Evolutionary conservation across 2,888 invertebrate species (phyloP), one percentile per base, ranked within the genome.

Genomic region (Apomyelois bistriatella): DNA sequence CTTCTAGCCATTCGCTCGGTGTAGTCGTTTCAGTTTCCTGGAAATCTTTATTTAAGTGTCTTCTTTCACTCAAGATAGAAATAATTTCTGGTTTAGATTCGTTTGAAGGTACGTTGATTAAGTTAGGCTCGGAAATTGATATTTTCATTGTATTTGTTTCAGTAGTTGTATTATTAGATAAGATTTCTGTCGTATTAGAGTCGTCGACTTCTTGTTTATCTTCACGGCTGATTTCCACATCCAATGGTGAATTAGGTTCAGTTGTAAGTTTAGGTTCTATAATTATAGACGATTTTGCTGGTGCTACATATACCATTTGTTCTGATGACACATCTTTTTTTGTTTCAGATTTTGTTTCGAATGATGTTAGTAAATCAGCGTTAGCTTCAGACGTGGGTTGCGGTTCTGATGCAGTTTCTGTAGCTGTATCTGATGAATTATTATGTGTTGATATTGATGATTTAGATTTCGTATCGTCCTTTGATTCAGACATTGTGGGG

Each of bases 1-100:
- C 58, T 64, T 80, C 74, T 40, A 85, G 69, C 83, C 82, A 84
- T 48, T 82, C 82, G 56, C 58, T 71, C 42, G 75, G 74, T 48
- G 74, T 74, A 6, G 70, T 65, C 0, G 61, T 56, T 58, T 66
- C 67, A 17, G 53, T 59, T 40, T 55, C 57, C 42, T 57, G 49
- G 15, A 40, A 28, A 15, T 53, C 47, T 15, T 32, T 16, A 13
- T 46, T 46, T 2, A 16, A 16, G 10, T 63, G 59, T 17, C 62
- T 66, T 32, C 60, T 63, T 57, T 70, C 57, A 35, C 60, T 70
- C 54, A 74, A 62, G 53, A 76, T 74, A 41, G 80, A 74, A 60
- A 76, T 70, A 28, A 80, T 71, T 58, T 80, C 78, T 1, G 79
- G 74, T 58, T 72, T 76, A 1, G 75, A 64, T 62, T 78, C 78